A percentile compares a stretch with the other conserved stretches of the same genome.
phyloP scores from a whole-genome alignment of 2,888 invertebrate species.

The Glaucopsyche alexis region DNA sequence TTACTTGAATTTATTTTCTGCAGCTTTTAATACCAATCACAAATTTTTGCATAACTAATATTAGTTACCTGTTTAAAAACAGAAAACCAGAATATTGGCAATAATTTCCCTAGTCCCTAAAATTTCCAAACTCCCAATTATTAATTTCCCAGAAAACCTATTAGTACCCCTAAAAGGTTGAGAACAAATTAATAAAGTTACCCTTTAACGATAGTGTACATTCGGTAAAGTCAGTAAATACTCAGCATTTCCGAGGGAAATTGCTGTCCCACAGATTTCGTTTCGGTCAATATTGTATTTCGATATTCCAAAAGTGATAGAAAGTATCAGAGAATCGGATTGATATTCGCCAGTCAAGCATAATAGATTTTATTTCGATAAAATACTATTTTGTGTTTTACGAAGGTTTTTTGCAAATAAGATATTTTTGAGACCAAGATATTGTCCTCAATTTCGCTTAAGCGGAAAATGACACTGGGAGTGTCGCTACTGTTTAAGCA shows the following conservation, averaged over 20 bases:
- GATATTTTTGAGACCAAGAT: background rate
- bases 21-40: background rate
- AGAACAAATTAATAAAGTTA: constrained; percentile 27
- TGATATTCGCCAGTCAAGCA: background rate
- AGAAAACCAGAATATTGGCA: background rate
- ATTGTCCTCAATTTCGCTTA: background rate
- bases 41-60: background rate
- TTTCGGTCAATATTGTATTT: constrained; percentile 24
- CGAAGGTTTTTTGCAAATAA: constrained; percentile 12
- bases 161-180: constrained; percentile 23
- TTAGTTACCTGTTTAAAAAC: too few relatives aligned
- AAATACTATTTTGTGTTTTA: constrained; percentile 8
- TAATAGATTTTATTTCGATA: constrained; percentile 14
- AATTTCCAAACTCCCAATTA: constrained; percentile 5
- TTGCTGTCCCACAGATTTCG: constrained; percentile 12
- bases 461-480: background rate
- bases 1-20: too few relatives aligned
- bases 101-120: background rate
- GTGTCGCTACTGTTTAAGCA: too few relatives aligned
- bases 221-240: constrained; percentile 21
- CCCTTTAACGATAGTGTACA: constrained; percentile 23
- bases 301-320: constrained; percentile 19
- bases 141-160: constrained; percentile 12
- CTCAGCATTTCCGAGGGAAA: constrained; percentile 14
- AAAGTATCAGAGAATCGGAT: constrained; percentile 10